Conservation (phyloP, 2,888 invertebrate genomes). For the Gryllus longicercus region DNA sequence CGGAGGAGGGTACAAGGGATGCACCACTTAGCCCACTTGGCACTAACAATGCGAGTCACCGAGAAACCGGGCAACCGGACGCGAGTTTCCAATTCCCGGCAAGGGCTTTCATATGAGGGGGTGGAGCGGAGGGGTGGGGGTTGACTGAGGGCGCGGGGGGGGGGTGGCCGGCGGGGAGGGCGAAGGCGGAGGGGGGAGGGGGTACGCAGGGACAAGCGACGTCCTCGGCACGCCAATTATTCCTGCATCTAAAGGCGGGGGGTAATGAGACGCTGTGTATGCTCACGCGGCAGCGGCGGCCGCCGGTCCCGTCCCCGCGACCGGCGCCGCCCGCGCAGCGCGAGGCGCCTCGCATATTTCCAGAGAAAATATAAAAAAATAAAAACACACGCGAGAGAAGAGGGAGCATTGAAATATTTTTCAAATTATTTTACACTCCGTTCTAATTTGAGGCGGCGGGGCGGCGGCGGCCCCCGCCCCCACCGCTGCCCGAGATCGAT, state of each 20-base stretch:
- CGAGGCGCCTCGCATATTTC: background rate
- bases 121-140: no score
- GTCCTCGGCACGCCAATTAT: constrained; percentile 9
- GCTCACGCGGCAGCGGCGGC: background rate
- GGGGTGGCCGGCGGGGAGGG: no score
- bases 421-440: background rate
- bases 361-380: no score
- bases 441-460: background rate
- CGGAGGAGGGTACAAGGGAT: no score
- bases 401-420: background rate
- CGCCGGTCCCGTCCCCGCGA: background rate
- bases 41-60: no score
- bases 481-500: background rate
- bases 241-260: background rate
- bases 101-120: no score
- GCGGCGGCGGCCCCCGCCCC: background rate
- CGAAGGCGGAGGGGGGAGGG: background rate
- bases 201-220: constrained; percentile 11
- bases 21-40: no score
- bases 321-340: background rate
- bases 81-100: no score
- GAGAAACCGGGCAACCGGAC: no score
- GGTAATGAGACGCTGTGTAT: constrained; percentile 17
- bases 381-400: no score
- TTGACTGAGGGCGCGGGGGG: no score